Conservation (phyloP, 2,888 invertebrate genomes). For the Ochropacha duplaris region DNA sequence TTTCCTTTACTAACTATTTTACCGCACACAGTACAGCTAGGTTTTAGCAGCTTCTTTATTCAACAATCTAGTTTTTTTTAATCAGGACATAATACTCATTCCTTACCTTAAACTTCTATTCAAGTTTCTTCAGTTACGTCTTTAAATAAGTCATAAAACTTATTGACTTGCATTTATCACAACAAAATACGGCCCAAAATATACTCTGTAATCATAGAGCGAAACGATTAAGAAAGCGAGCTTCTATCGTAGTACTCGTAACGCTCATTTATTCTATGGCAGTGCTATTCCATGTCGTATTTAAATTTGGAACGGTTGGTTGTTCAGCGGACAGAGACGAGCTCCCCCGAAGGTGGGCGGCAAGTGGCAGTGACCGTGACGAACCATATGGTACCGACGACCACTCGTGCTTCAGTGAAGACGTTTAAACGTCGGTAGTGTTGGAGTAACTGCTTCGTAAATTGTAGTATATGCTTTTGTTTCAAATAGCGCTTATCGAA, state of each 20-base stretch:
- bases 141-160: too few relatives aligned
- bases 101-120: too few relatives aligned
- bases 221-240: slow-evolving; percentile 7
- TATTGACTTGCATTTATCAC: neutral
- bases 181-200: neutral
- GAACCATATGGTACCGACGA: slow-evolving; percentile 52
- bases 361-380: slow-evolving; percentile 54
- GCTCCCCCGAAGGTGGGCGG: slow-evolving; percentile 37
- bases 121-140: neutral
- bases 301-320: slow-evolving; percentile 10
- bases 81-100: too few relatives aligned
- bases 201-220: neutral
- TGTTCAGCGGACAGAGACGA: slow-evolving; percentile 39
- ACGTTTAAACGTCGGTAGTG: neutral
- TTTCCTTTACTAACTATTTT: too few relatives aligned
- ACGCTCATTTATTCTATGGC: slow-evolving; percentile 6
- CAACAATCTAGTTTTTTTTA: too few relatives aligned
- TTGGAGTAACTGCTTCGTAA: neutral
- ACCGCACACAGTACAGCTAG: too few relatives aligned
- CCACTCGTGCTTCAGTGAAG: neutral
- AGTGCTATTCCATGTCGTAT: slow-evolving; percentile 5
- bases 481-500: neutral
- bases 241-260: slow-evolving; percentile 4
- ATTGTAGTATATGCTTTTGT: neutral
- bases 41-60: too few relatives aligned